These are phyloP conservation scores for Paradoxurus hermaphroditus DNA, from an alignment of 2,113 vertebrate species.

Conservation along the genomic window DNA sequence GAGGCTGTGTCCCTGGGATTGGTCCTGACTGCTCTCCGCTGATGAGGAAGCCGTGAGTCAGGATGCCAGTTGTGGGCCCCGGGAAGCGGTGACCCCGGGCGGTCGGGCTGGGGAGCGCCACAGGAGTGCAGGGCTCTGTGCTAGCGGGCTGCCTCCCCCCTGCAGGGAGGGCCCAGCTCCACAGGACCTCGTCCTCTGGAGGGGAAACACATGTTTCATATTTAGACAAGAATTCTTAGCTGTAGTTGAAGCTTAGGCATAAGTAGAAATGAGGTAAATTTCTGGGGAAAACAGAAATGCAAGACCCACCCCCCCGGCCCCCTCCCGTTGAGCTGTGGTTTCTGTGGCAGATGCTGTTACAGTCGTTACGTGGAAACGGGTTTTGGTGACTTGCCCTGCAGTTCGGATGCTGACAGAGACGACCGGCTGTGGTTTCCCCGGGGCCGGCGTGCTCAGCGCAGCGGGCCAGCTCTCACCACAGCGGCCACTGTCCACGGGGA, in stretches of 20 bases:
- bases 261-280: slow-evolving; percentile 64
- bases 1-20: background rate
- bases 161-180: background rate
- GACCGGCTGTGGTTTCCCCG: background rate
- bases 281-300: slow-evolving; percentile 64
- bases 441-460: accelerated
- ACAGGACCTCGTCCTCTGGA: background rate
- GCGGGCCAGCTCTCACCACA: slow-evolving; percentile 19
- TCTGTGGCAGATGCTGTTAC: slow-evolving; percentile 51
- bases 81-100: background rate
- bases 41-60: background rate
- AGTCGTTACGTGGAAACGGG: slow-evolving; percentile 47
- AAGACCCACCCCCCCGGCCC: background rate
- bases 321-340: slow-evolving; percentile 50
- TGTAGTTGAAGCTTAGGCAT: background rate
- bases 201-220: slow-evolving; percentile 49
- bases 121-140: accelerated
- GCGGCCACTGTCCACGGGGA: slow-evolving; percentile 70
- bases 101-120: background rate
- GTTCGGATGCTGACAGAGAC: background rate
- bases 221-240: slow-evolving; percentile 47
- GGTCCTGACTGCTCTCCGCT: background rate
- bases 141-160: background rate
- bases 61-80: background rate
- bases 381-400: slow-evolving; percentile 10